Conservation (phyloP, 2,797 vertebrate genomes). For the Threskiornis aethiopicus region DNA sequence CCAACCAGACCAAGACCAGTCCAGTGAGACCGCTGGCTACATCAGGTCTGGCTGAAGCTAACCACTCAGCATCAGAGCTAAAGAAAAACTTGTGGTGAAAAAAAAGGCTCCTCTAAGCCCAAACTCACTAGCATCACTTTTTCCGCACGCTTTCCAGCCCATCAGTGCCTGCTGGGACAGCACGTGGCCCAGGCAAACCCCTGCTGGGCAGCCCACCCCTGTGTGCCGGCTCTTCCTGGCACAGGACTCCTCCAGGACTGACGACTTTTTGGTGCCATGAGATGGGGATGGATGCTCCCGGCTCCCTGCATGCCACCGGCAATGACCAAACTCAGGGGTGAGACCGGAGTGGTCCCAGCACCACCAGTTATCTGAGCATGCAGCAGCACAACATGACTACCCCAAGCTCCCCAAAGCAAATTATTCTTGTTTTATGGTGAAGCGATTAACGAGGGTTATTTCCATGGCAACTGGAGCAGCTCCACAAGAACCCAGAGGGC, state of each 20-base stretch:
- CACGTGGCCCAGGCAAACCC: not conserved
- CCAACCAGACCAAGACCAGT: not conserved
- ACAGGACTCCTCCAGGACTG: rapidly evolving
- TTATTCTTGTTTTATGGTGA: not conserved
- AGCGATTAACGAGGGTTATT: slow-evolving; percentile 20
- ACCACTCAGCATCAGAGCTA: not conserved
- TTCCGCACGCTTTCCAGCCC: not conserved
- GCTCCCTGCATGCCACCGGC: not conserved
- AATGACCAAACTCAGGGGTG: not conserved
- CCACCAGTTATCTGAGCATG: not conserved
- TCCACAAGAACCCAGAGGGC: not conserved
- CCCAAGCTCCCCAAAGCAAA: not conserved
- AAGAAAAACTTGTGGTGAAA: not conserved
- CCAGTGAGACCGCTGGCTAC: not conserved
- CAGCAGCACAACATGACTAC: not conserved
- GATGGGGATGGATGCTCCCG: not conserved
- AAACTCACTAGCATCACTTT: not conserved
- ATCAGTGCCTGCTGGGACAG: not conserved
- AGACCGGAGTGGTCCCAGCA: not conserved
- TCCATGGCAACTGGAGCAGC: slow-evolving; percentile 41
- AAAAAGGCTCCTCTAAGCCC: not conserved
- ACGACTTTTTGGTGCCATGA: not conserved
- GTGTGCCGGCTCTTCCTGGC: not conserved
- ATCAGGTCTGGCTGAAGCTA: not conserved
- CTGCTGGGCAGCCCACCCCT: not conserved